Conservation (phyloP, 2,113 vertebrate genomes). For the Bambusicola thoracicus region DNA sequence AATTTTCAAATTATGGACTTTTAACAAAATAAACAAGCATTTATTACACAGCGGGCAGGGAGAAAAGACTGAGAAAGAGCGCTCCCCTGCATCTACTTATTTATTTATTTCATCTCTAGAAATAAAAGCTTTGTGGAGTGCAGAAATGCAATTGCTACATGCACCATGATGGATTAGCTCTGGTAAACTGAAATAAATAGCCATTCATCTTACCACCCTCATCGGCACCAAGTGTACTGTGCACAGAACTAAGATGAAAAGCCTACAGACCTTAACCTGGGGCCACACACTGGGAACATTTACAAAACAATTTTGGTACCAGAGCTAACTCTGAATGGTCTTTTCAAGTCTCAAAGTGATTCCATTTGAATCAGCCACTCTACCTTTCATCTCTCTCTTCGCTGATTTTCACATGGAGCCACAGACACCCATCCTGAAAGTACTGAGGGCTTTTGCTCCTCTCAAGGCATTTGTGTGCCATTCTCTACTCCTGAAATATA, state of each 20-base stretch:
- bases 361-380: background rate
- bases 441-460: background rate
- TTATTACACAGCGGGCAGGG: constrained; percentile 6
- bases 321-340: background rate
- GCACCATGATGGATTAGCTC: constrained; percentile 71
- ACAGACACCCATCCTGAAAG: background rate
- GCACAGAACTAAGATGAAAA: constrained; percentile 46
- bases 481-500: background rate
- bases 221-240: background rate
- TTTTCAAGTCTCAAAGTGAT: background rate
- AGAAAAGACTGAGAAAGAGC: constrained; percentile 30
- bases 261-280: constrained; percentile 14
- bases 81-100: constrained; percentile 51
- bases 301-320: constrained; percentile 10
- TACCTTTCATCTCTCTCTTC: background rate
- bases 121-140: constrained; percentile 49
- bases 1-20: constrained; percentile 69
- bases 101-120: constrained; percentile 73
- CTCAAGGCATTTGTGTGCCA: background rate
- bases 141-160: constrained; percentile 64
- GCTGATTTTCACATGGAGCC: background rate
- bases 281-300: background rate
- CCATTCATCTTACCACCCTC: constrained; percentile 66
- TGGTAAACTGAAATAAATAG: constrained; percentile 69
- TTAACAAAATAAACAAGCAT: constrained; percentile 68